phyloP scores from a whole-genome alignment of 2,113 vertebrate genomes.

The Pluvialis apricaria region DNA sequence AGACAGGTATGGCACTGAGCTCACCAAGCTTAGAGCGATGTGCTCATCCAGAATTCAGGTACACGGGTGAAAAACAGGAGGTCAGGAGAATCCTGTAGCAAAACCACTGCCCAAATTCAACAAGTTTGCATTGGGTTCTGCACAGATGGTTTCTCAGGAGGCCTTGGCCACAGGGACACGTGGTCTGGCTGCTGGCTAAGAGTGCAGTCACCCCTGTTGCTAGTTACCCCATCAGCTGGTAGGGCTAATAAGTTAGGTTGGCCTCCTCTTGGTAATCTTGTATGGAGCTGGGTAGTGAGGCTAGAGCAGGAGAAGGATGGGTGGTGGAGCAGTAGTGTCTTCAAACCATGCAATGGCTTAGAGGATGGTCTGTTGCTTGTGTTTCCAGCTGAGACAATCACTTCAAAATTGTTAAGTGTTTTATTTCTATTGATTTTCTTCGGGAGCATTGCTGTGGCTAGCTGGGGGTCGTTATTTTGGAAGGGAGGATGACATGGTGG shows the following conservation, averaged over 20 bases:
- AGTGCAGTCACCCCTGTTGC: neutral
- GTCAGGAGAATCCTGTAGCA: neutral
- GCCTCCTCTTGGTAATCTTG: rapidly evolving
- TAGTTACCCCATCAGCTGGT: neutral
- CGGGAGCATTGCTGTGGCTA: rapidly evolving
- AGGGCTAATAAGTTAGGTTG: neutral
- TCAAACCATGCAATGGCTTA: rapidly evolving
- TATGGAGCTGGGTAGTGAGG: rapidly evolving
- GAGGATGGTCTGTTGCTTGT: rapidly evolving
- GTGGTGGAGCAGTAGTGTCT: neutral
- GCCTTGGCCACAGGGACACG: rapidly evolving
- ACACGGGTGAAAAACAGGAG: neutral
- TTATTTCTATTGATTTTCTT: neutral
- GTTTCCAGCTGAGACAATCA: neutral
- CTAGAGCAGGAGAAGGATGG: neutral
- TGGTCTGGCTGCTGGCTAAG: neutral
- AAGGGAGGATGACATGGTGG: rapidly evolving
- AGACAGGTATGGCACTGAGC: rapidly evolving
- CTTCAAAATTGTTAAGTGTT: rapidly evolving
- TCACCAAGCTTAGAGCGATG: neutral
- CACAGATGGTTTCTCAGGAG: neutral
- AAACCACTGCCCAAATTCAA: neutral
- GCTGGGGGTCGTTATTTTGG: rapidly evolving
- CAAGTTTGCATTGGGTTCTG: neutral
- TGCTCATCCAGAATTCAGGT: rapidly evolving